Conservation (phyloP, 1,140 invertebrate species). For the Bombyx mori region DNA sequence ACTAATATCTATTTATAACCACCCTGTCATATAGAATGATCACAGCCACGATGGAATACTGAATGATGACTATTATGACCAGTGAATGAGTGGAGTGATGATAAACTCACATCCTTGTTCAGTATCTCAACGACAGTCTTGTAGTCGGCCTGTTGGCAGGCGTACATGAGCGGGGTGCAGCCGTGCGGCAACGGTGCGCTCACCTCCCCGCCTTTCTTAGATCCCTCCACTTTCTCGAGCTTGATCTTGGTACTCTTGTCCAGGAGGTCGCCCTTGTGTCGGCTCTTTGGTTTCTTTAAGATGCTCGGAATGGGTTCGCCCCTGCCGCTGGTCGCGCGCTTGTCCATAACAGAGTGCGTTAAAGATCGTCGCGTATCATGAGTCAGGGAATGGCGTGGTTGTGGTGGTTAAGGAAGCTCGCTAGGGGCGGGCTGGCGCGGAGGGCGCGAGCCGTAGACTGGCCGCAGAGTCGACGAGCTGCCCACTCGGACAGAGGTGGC, state of each 20-base stretch:
- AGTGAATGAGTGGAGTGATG: background rate
- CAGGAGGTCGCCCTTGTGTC: constrained; percentile 44
- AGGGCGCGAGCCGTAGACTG: constrained; percentile 58
- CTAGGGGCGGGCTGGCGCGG: constrained; percentile 48
- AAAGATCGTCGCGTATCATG: constrained; percentile 29
- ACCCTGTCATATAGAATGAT: too few relatives aligned
- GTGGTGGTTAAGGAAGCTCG: constrained; percentile 16
- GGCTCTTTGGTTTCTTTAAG: constrained; percentile 52
- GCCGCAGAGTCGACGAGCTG: constrained; percentile 31
- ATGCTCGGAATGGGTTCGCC: constrained; percentile 60
- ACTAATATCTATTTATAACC: too few relatives aligned
- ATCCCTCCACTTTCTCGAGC: constrained; percentile 41
- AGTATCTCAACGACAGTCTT: constrained; percentile 62
- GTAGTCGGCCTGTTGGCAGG: constrained; percentile 83
- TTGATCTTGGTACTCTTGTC: constrained; percentile 61
- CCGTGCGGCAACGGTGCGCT: constrained; percentile 67
- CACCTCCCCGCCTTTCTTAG: constrained; percentile 42
- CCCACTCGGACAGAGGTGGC: constrained; percentile 42
- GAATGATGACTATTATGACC: background rate
- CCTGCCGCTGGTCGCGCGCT: constrained; percentile 44
- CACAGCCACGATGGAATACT: too few relatives aligned
- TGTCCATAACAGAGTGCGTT: constrained; percentile 57
- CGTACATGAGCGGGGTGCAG: constrained; percentile 88
- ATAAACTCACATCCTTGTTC: constrained; percentile 64
- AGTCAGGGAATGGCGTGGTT: constrained; percentile 10